These are phyloP conservation scores for crab-eating macaque (Macaca fascicularis) DNA, from an alignment of 2,113 vertebrate genomes.

Conservation along the genomic window T2T-MFA8v1.1 NC_088386.1:36770001-36770500, in stretches of 20 bases:
- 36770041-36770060: background rate
- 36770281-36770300: background rate
- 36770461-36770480: too few species aligned
- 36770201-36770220: background rate
- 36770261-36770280: background rate
- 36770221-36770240: background rate
- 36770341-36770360: background rate
- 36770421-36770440: background rate
- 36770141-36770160: background rate
- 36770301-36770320: background rate
- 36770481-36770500: background rate
- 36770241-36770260: background rate
- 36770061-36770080: background rate
- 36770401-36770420: background rate
- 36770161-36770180: background rate
- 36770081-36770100: background rate
- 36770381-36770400: too few species aligned
- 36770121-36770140: background rate
- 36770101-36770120: background rate
- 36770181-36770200: background rate
- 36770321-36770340: background rate
- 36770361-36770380: background rate
- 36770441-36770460: background rate
- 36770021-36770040: background rate
- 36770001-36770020: background rate